A percentile compares a stretch with the other conserved stretches of the same genome.
phyloP scores from a whole-genome alignment of 2,888 invertebrate genomes.

The Stenoptilia bipunctidactyla region DNA sequence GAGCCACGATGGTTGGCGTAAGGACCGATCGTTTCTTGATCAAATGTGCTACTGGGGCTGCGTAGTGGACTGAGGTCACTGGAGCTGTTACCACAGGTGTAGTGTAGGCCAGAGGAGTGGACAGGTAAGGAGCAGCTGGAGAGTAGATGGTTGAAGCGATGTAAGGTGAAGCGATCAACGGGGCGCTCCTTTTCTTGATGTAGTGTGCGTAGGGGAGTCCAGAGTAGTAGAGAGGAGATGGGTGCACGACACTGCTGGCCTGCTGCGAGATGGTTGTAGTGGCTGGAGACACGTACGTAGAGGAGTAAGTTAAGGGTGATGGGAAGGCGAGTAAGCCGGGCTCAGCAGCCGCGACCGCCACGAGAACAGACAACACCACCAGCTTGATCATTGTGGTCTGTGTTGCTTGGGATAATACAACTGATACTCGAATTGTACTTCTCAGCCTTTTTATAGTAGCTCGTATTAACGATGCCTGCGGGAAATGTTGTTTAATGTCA shows the following conservation, averaged over 20 bases:
- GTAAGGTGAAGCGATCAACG: constrained; percentile 15
- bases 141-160: constrained; percentile 7
- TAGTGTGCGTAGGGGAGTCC: constrained; percentile 28
- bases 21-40: not conserved
- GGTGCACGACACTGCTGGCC: constrained; percentile 5
- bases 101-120: not conserved
- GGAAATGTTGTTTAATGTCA: not conserved
- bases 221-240: constrained; percentile 16
- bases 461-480: not conserved
- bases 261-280: constrained; percentile 31
- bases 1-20: not conserved
- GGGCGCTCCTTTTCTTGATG: constrained; percentile 34
- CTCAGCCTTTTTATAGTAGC: not conserved
- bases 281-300: constrained; percentile 24
- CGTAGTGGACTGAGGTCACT: constrained; percentile 4
- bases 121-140: not conserved
- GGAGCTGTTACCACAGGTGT: not conserved
- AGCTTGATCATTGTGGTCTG: constrained; percentile 69
- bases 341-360: constrained; percentile 69
- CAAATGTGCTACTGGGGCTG: constrained; percentile 15
- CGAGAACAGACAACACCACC: constrained; percentile 75
- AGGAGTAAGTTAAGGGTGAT: constrained; percentile 25
- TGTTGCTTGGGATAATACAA: constrained; percentile 24
- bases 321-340: constrained; percentile 12
- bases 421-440: not conserved